Evolutionary conservation across 2,113 vertebrate species (phyloP), one percentile per base, ranked within the genome.

Genomic region (Tringa solitaria): DNA sequence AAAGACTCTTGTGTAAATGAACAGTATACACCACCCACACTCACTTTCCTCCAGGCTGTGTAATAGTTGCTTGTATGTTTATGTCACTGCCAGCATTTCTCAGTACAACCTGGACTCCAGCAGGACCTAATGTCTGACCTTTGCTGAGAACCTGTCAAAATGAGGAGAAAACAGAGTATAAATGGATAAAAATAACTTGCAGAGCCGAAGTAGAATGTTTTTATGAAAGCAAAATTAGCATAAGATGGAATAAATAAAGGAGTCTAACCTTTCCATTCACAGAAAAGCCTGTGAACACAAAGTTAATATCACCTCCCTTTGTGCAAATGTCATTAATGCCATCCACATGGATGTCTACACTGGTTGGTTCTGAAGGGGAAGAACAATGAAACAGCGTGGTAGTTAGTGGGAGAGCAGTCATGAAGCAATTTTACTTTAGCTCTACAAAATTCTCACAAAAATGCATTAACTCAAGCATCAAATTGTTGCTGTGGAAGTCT

Each of bases 291-390:
- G 99, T 99, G 95, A 99, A 99, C 64, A 99, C 98, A 72, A 99
- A 99, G 97, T 99, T 99, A 96, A 99, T 99, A 97, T 99, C 99
- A 30, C 99, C 98, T 78, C 99, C 99, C 97, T 99, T 99, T 2
- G 99, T 99, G 96, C 99, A 99, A 96, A 99, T 99, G 95, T 99
- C 99, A 64, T 80, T 99, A 84, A 99, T 97, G 12, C 99, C 99
- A 77, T 99, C 99, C 95, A 99, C 99, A 10, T 99, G 99, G 87
- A 99, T 99, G 65, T 99, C 99, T 70, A 99, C 99, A 8, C 97
- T 99, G 26, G 99, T 99, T 2, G 99, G 99, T 82, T 99, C 99
- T 99, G 96, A 33, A 61, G 78, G 12, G 37, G 20, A 92, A 74
- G 70, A 90, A 79, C 4, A 26, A 59, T 4, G 4, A 61, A 72